Evolutionary conservation across 1,140 invertebrate genomes (phyloP), one percentile per base, ranked within the genome.

Genomic region (Arion vulgaris): DNA sequence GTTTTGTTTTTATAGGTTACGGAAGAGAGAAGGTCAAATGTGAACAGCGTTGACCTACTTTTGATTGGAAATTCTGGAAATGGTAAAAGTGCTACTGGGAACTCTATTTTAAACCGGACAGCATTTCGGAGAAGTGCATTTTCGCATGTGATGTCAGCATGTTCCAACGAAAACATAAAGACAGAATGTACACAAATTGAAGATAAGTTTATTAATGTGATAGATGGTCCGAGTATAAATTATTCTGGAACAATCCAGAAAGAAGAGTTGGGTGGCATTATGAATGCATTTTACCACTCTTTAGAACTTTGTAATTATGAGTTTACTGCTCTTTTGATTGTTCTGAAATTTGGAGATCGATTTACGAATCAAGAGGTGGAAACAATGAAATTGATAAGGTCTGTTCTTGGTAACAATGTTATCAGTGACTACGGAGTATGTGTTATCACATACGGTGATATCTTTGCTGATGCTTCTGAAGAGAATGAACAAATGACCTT

Each of bases 261-360:
- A 66, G 62, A 66, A 66, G 62, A 66, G 0, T 1, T 66, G 7
- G 17, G 4, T 1, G 32, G 17, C 1, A 23, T 66, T 32, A 66
- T 32, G 7, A 28, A 32, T 1, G 19, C 7, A 23, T 32, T 66
- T 66, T 2, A 34, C 11, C n/a, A 32, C 0, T 66, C 62, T 34
- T 66, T 66, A 17, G 17, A 66, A 32, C 62, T 66, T 66, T 66
- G 62, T 32, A 66, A 66, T 15, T 66, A 34, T 32, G 11, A 1
- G 32, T 66, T 66, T 32, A 66, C n/a, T 66, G 62, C 73, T 28
- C 28, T 75, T 51, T 49, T 75, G 32, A 75, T 75, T 34, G 28
- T 51, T n/a, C 17, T 75, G 73, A 75, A 51, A 34, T 75, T 49
- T 75, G 73, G 41, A 34, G 1, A 49, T 15, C 4, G 49, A 11